Evolutionary conservation across 2,113 vertebrate species (phyloP).

Genomic region (Zootoca vivipara): DNA sequence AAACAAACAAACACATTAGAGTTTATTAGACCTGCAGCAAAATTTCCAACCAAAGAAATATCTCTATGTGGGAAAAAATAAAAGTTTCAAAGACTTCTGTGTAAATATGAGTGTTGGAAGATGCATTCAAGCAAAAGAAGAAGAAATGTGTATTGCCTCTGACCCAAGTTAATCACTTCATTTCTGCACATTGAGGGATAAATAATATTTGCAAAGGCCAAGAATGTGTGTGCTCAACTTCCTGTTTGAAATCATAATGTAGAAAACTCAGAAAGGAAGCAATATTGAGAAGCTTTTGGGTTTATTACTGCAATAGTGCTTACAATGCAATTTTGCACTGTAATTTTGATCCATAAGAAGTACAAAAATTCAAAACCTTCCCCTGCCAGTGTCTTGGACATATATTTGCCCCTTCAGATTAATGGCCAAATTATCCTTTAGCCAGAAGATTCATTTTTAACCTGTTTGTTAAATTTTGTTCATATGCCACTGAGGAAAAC

Average conservation of each 20-base stretch:
- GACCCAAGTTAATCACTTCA: background rate
- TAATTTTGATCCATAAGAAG: background rate
- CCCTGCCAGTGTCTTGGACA: background rate
- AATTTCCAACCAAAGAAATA: constrained; percentile 1
- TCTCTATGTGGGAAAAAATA: constrained; percentile 39
- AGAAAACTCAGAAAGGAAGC: background rate
- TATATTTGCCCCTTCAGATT: background rate
- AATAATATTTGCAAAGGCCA: background rate
- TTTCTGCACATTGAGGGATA: background rate
- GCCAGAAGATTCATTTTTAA: background rate
- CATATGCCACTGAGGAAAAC: no score
- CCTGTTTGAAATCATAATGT: background rate
- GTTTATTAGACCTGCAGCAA: constrained; percentile 15
- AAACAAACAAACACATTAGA: background rate
- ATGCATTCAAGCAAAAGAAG: background rate
- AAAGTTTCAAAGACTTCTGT: constrained; percentile 16
- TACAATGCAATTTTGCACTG: background rate
- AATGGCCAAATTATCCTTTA: background rate
- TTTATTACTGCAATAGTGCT: background rate
- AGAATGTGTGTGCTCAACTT: background rate
- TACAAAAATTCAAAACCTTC: background rate
- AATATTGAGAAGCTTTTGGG: background rate
- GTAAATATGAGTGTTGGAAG: constrained; percentile 4
- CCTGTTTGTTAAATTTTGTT: no score
- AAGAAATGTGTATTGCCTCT: background rate